Conservation (phyloP, 2,113 vertebrate species). For the Ardeotis arabs region DNA sequence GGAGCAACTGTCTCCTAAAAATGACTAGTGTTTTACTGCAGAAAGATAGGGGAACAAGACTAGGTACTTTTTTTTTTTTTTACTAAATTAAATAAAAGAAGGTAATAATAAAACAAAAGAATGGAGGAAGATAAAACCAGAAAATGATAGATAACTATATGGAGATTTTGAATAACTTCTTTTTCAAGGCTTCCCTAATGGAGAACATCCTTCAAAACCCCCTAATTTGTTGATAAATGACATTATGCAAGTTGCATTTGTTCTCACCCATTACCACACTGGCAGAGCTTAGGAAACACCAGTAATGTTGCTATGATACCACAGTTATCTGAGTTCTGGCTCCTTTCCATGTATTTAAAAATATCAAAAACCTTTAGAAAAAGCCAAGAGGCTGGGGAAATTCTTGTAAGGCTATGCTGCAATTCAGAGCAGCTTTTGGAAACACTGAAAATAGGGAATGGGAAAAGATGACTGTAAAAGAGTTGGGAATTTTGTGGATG, state of each 20-base stretch:
- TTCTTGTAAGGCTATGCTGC: neutral
- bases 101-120: neutral
- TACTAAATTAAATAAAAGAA: neutral
- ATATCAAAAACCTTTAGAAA: conserved; percentile 62
- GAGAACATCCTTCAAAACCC: neutral
- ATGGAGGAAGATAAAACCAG: neutral
- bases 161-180: conserved; percentile 1
- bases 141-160: neutral
- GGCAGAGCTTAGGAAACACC: conserved; percentile 29
- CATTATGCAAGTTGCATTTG: conserved; percentile 46
- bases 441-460: neutral
- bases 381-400: conserved; percentile 26
- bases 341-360: conserved; percentile 62
- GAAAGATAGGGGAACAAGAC: neutral
- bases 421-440: conserved; percentile 8
- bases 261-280: conserved; percentile 33
- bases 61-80: neutral
- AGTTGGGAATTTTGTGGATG: neutral
- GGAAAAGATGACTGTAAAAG: neutral
- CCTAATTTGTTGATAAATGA: conserved; percentile 57
- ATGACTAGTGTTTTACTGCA: neutral
- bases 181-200: conserved; percentile 16
- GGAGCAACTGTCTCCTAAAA: conserved; percentile 12
- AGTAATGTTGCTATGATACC: conserved; percentile 64
- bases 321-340: conserved; percentile 53